phyloP scores from a whole-genome alignment of 2,888 invertebrate species.

The Minunthozetes semirufus region DNA sequence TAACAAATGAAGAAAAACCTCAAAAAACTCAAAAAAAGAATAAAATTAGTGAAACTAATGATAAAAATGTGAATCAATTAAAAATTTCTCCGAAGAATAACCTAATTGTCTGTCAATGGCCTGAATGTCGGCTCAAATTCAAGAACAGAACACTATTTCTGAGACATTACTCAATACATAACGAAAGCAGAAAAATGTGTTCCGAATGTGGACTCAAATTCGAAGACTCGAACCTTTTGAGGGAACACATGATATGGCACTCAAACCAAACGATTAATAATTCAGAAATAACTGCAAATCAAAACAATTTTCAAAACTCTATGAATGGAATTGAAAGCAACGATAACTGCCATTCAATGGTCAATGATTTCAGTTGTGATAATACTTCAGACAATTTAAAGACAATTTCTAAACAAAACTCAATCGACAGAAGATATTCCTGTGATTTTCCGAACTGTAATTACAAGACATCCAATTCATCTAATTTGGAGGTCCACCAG shows the following conservation, averaged over 20 bases:
- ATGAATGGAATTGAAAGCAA: not conserved
- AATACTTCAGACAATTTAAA: not conserved
- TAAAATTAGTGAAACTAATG: not conserved
- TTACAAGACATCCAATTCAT: not conserved
- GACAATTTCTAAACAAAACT: not conserved
- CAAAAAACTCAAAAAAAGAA: not conserved
- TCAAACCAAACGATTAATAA: not conserved
- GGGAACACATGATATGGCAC: conserved; percentile 1
- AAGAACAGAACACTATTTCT: not conserved
- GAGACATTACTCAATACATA: not conserved
- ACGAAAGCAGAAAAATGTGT: not conserved
- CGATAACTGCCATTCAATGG: not conserved
- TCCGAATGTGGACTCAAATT: not conserved
- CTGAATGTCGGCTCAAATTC: not conserved
- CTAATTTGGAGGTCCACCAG: not conserved
- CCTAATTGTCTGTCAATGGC: not conserved
- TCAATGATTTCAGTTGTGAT: not conserved
- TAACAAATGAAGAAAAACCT: not conserved
- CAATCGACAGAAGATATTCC: not conserved
- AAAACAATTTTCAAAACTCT: not conserved
- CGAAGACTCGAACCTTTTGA: not conserved
- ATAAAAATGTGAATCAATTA: not conserved
- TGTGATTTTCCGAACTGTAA: not conserved
- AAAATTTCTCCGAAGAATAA: not conserved
- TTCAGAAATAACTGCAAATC: not conserved